These are phyloP conservation scores for Apodemia duryi DNA, from an alignment of 2,888 invertebrate genomes.

Conservation along the genomic window DNA sequence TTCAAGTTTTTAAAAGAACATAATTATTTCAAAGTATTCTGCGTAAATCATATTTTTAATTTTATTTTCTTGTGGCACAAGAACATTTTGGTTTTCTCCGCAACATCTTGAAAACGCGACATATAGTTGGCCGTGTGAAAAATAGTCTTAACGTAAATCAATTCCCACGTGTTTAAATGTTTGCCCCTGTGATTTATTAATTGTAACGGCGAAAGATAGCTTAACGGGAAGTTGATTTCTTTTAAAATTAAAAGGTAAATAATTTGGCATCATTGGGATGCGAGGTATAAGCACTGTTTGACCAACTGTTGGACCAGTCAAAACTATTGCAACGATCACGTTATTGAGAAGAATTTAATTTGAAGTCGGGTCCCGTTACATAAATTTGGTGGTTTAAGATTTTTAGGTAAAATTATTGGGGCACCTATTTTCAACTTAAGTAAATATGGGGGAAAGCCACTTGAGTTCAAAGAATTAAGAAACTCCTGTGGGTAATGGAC, in stretches of 20 bases:
- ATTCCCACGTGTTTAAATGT: conserved; percentile 27
- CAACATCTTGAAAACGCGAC: conserved; percentile 18
- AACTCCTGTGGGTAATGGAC: conserved; percentile 30
- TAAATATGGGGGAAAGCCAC: conserved; percentile 26
- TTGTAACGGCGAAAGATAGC: conserved; percentile 24
- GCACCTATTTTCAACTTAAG: conserved; percentile 29
- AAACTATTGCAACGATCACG: conserved; percentile 29
- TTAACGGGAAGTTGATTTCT: too few species aligned
- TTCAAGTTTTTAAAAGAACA: not conserved
- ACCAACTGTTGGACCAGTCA: conserved; percentile 24
- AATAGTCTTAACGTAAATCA: conserved; percentile 25
- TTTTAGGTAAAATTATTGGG: conserved; percentile 21
- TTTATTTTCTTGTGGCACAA: conserved; percentile 16
- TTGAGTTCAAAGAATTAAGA: conserved; percentile 25
- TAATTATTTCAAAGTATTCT: conserved; percentile 19
- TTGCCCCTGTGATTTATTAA: conserved; percentile 30
- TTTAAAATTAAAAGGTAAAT: not conserved
- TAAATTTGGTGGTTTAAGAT: conserved; percentile 23
- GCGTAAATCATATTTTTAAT: conserved; percentile 18
- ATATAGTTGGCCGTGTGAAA: conserved; percentile 16
- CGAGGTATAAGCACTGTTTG: too few species aligned
- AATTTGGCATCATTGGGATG: too few species aligned
- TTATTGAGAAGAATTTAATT: conserved; percentile 25
- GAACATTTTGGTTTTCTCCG: conserved; percentile 19
- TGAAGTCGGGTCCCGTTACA: conserved; percentile 28